Evolutionary conservation across 92 coral and sea anemone genomes (phyloP), one percentile per base, ranked within the genome.

Genomic region (Paragorgia papillata): DNA sequence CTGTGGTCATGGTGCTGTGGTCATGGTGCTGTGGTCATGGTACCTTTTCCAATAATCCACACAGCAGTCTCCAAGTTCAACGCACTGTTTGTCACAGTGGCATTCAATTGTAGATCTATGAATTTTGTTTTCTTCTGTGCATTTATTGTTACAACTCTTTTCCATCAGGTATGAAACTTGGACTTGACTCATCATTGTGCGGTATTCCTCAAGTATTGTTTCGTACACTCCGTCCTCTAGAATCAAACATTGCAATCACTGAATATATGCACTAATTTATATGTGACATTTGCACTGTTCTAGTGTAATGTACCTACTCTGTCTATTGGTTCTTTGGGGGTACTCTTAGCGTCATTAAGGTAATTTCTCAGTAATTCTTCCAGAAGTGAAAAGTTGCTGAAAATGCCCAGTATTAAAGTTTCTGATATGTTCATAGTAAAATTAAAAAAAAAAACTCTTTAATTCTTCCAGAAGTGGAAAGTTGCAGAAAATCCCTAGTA

Each of bases 31-130:
- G n/a, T n/a, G n/a, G n/a, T n/a, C n/a, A n/a, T n/a, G n/a, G n/a
- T 58, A 68, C 75, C 75, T 68, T 68, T 68, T 34, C 75, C 75
- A 68, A 29, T 68, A 68, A 68, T 68, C 75, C 41, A 68, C 30
- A 30, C 75, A 68, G 21, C 75, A 68, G 14, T 68, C 75, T 25
- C 75, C 33, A 19, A 68, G 48, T 9, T 9, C 75, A 41, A 68
- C 60, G 40, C 75, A 68, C 12, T 68, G 75, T 33, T 49, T 20
- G 15, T 68, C 75, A 41, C 75, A 68, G 9, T 68, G 75, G 32
- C 75, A 68, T 8, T 21, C 59, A 25, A 44, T 48, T 6, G 7
- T 27, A 19, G 37, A 27, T 48, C 75, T 46, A 7, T 10, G 2
- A 4, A 18, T 20, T 10, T 35, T 37, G 2, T 0, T 29, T 4